These are phyloP conservation scores for Corythaixoides concolor DNA, from an alignment of 2,113 vertebrate species.

Conservation along the genomic window DNA sequence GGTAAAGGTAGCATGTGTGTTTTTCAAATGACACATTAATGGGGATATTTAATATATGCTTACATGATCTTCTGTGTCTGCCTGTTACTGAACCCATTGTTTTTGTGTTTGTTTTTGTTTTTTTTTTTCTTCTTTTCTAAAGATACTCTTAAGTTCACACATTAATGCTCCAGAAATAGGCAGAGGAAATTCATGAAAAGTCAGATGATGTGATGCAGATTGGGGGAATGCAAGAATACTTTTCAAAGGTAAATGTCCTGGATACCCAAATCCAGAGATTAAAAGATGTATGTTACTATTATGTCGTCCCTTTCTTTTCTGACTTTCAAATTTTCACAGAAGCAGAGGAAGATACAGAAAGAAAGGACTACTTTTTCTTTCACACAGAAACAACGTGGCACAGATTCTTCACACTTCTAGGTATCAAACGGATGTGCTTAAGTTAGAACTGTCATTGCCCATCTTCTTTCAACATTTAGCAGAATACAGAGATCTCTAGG, in stretches of 20 bases:
- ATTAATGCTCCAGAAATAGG: background rate
- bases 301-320: background rate
- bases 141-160: background rate
- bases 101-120: background rate
- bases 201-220: background rate
- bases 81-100: background rate
- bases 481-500: background rate
- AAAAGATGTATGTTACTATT: background rate
- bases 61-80: background rate
- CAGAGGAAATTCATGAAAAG: background rate
- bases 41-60: background rate
- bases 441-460: background rate
- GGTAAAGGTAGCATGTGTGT: fast-evolving
- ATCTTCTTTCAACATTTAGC: background rate
- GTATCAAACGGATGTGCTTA: background rate
- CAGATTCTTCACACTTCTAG: fast-evolving
- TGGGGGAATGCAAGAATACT: background rate
- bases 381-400: background rate
- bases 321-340: background rate
- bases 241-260: background rate
- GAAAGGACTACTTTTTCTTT: background rate
- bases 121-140: background rate
- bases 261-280: background rate
- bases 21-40: background rate
- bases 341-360: background rate